Base-by-base conservation (phyloP, 2,888 invertebrate genomes). In the Apomyelois bistriatella region DNA sequence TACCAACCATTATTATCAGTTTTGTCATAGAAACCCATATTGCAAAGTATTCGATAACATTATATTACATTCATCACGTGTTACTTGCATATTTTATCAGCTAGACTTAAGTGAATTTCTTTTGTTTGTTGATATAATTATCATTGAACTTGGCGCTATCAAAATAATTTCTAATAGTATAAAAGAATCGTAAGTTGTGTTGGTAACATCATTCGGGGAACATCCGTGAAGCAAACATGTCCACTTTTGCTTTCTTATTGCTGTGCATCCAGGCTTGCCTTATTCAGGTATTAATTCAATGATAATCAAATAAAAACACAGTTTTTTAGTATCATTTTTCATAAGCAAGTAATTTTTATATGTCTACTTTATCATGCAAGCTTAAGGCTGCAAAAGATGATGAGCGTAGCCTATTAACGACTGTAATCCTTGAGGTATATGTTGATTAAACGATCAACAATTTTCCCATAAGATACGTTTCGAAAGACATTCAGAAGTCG, bases 261-360 rank as follows among this genome's bases (percentile, higher is more conserved):
- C 52, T 75, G 55, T 74, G 72, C 65, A 52, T 68, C 58, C 76
- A 76, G 62, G 74, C 72, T 60, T 75, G 72, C 64, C 66, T 76
- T 58, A 58, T 76, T 48, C 70, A 71, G 65, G 74, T 75, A 57
- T 59, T 47, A 6, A 43, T 54, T 30, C 2, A 22, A 22, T 22
- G 5, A 22, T 22, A 3, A 22, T 22, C 2, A 22, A 22, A 22
- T 22, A 5, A 22, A 22, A 22, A 22, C 5, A 22, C 22, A 22
- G 5, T 22, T 22, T 22, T 22, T n/a, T n/a, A n/a, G n/a, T n/a
- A n/a, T n/a, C n/a, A n/a, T n/a, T n/a, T n/a, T n/a, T n/a, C n/a
- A n/a, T n/a, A n/a, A n/a, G n/a, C n/a, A n/a, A n/a, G n/a, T n/a
- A n/a, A n/a, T n/a, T n/a, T n/a, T n/a, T n/a, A n/a, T n/a, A n/a